Evolutionary conservation across 2,888 invertebrate species (phyloP).

Genomic region (Prosopocoilus inquinatus): DNA sequence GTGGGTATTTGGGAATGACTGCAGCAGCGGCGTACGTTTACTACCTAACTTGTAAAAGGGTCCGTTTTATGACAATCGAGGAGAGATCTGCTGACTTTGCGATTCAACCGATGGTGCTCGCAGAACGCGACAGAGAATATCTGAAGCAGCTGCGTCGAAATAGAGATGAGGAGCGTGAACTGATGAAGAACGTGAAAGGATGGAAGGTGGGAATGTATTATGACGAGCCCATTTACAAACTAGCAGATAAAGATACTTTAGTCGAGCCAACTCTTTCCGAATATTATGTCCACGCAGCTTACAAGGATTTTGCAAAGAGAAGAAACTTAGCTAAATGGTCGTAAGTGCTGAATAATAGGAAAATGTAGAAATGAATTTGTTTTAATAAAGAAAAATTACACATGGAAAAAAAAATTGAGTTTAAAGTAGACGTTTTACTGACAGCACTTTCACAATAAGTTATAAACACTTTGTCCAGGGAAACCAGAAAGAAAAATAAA

Average conservation of each 20-base stretch:
- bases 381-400: too few relatives aligned
- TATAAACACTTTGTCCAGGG: too few relatives aligned
- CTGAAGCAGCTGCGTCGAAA: constrained; percentile 76
- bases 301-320: constrained; percentile 55
- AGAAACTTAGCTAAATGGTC: constrained; percentile 45
- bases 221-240: constrained; percentile 79
- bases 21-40: constrained; percentile 59
- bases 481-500: too few relatives aligned
- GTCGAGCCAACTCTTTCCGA: constrained; percentile 66
- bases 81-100: constrained; percentile 75
- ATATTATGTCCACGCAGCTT: constrained; percentile 67
- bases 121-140: constrained; percentile 82
- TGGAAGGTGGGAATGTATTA: constrained; percentile 91
- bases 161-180: constrained; percentile 77
- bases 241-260: constrained; percentile 61
- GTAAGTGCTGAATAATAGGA: neutral
- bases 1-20: constrained; percentile 60
- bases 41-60: constrained; percentile 54
- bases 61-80: constrained; percentile 65
- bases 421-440: too few relatives aligned
- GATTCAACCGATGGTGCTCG: constrained; percentile 71
- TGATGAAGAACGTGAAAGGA: constrained; percentile 87
- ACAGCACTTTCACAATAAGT: too few relatives aligned
- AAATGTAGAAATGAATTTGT: too few relatives aligned
- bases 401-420: too few relatives aligned